Conservation (phyloP, 2,888 invertebrate genomes). For the Liopterus haemorrhoidalis region DNA sequence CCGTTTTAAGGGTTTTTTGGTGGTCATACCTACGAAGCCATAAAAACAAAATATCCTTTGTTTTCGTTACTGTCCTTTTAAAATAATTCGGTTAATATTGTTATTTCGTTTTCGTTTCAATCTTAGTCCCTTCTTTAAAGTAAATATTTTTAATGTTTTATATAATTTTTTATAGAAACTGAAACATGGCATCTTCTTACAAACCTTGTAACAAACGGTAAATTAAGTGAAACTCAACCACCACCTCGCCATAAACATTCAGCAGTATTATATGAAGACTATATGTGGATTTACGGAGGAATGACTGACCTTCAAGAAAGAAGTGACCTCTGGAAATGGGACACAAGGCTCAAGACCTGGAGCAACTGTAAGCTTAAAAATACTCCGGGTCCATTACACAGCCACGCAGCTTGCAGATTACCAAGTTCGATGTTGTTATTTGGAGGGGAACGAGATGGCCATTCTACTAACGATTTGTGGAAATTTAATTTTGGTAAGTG, state of each 20-base stretch:
- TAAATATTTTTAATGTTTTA: constrained; percentile 5
- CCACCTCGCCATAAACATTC: constrained; percentile 80
- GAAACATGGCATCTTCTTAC: constrained; percentile 70
- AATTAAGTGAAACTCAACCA: constrained; percentile 46
- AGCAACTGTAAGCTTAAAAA: constrained; percentile 53
- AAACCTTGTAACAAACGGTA: constrained; percentile 42
- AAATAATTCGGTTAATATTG: no score
- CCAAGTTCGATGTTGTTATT: constrained; percentile 73
- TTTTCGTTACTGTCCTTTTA: no score
- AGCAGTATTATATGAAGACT: constrained; percentile 67
- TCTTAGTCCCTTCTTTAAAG: constrained; percentile 4
- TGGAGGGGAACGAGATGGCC: constrained; percentile 69
- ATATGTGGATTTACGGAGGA: constrained; percentile 84
- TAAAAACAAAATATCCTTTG: no score
- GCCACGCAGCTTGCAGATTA: constrained; percentile 72
- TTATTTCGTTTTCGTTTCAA: constrained; percentile 2
- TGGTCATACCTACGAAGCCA: no score
- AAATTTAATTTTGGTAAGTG: constrained; percentile 71
- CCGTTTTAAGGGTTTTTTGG: no score
- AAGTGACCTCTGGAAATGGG: constrained; percentile 74
- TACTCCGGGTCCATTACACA: constrained; percentile 66
- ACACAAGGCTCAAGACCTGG: constrained; percentile 63
- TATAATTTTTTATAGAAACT: constrained; percentile 54
- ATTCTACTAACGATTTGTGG: constrained; percentile 72
- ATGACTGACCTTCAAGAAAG: constrained; percentile 77